phyloP scores from a whole-genome alignment of 2,113 vertebrate genomes.

The Barbus barbus region DNA sequence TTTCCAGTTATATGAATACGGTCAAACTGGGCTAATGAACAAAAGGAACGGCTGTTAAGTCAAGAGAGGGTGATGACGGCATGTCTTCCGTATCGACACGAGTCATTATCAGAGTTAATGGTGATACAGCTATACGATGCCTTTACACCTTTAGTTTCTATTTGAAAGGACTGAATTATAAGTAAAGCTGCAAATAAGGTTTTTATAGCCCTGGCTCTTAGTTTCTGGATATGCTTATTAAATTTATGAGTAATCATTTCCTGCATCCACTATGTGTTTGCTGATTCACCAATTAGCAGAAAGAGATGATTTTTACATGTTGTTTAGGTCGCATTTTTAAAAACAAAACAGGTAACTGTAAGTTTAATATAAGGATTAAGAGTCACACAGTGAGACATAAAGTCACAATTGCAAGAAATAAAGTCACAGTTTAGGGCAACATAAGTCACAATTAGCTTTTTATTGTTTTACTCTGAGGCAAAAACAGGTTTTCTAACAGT shows the following conservation, averaged over 20 bases:
- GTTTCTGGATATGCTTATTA: conserved; percentile 12
- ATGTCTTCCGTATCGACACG: background rate
- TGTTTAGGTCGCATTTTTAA: background rate
- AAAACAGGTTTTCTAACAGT: background rate
- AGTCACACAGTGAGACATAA: background rate
- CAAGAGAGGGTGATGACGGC: background rate
- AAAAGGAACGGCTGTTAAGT: conserved; percentile 11
- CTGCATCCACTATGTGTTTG: background rate
- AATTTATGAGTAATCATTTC: background rate
- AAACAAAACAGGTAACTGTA: too few species aligned
- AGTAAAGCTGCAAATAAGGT: conserved; percentile 23
- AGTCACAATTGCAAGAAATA: background rate
- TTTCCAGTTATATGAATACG: background rate
- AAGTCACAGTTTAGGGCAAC: background rate
- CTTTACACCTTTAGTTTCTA: background rate
- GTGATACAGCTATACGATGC: background rate
- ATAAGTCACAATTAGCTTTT: background rate
- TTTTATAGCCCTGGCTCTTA: conserved; percentile 6
- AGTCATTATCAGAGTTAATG: conserved; percentile 31
- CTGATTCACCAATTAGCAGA: conserved; percentile 11
- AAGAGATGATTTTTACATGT: background rate
- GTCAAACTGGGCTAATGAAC: background rate
- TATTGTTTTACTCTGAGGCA: background rate
- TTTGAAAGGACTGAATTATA: conserved; percentile 6
- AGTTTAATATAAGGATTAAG: background rate